Base-by-base conservation (phyloP, 2,888 invertebrate genomes). In the Cacoxenus indagator region DNA sequence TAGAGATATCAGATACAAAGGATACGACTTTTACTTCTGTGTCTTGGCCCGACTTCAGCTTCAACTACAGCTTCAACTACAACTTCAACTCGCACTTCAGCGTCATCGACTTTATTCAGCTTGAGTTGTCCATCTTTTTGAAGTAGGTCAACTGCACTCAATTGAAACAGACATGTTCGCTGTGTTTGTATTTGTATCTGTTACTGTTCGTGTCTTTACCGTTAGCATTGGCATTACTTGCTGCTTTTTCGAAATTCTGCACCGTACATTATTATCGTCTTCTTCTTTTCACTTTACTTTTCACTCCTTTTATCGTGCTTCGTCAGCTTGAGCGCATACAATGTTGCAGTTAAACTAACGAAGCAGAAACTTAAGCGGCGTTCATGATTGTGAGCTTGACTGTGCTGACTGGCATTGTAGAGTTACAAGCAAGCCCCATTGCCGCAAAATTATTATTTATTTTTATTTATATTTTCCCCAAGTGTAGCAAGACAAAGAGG, bases 281-380 rank as follows among this genome's bases (percentile, higher is more conserved):
- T 61, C 27, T 9, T 37, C 67, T 69, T 31, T 11, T 54, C 43
- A 59, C 27, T 54, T 54, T 65, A 24, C 51, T 45, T 54, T 59
- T 22, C 19, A 17, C 31, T 65, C 29, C 9, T 71, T 73, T 74
- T 76, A n/a, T 19, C 69, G 57, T 69, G 70, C 67, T 67, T 74
- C 74, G 72, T 81, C 78, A 75, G 72, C 77, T 80, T 81, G 82
- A 81, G 77, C 78, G 76, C 78, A 78, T 77, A 78, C 81, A 27
- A 76, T 82, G 77, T 71, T 70, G 70, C 72, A 72, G 55, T 65
- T 70, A 70, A 78, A 61, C 74, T 77, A 81, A 77, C 78, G 73
- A 82, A 78, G 82, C 69, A 81, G 82, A 80, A 80, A 82, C 74
- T 73, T 68, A 72, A 76, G 74, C 73, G 71, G 77, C 69, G 66